These are phyloP conservation scores for Psammodynastes pulverulentus DNA, from an alignment of 2,113 vertebrate genomes.

Conservation along the genomic window DNA sequence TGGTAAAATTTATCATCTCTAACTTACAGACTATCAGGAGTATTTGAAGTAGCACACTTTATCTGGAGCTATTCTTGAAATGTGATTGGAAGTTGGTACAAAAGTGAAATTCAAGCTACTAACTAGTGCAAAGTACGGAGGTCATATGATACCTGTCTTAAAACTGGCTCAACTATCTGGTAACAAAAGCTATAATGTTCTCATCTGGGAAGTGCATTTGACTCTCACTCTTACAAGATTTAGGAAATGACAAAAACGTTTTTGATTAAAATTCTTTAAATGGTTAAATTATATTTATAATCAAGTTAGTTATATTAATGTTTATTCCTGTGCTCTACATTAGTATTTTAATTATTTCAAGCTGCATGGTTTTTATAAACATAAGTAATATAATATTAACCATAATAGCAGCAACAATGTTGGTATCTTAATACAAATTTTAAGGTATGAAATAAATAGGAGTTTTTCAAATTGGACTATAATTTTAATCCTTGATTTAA, in stretches of 20 bases:
- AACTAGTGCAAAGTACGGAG: background rate
- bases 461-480: background rate
- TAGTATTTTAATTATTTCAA: background rate
- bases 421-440: background rate
- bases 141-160: background rate
- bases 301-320: background rate
- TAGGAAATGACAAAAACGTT: background rate
- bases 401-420: background rate
- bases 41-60: background rate
- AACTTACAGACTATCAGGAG: background rate
- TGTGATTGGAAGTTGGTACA: background rate
- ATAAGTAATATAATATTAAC: background rate
- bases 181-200: background rate
- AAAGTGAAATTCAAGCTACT: background rate
- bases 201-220: background rate
- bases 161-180: background rate
- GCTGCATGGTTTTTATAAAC: background rate
- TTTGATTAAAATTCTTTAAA: background rate
- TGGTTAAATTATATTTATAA: background rate
- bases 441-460: background rate
- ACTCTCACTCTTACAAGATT: background rate
- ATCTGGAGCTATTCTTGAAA: background rate
- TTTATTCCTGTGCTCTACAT: background rate
- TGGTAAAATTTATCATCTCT: background rate
- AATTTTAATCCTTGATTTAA: background rate